A percentile compares a stretch with the other conserved stretches of the same genome.
Conservation (phyloP, 1,140 invertebrate genomes). For the Proales similis region DNA sequence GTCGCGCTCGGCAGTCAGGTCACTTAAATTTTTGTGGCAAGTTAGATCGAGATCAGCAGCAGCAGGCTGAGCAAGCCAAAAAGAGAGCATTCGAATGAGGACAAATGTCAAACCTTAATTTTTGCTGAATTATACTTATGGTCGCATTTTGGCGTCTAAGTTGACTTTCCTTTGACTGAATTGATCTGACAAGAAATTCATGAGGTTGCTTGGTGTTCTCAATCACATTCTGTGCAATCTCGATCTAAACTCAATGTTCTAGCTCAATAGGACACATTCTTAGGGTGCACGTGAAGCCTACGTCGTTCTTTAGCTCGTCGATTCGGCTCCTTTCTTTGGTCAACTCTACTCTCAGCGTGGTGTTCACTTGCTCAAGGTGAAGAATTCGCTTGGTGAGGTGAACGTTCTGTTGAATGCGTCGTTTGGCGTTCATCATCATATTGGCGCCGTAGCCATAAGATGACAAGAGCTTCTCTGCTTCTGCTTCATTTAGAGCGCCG, state of each 20-base stretch:
- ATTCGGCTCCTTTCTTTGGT: constrained; percentile 46
- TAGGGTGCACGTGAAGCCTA: constrained; percentile 30
- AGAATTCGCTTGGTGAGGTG: constrained; percentile 50
- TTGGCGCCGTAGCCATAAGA: constrained; percentile 53
- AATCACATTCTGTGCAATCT: constrained; percentile 46
- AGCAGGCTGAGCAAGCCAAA: neutral
- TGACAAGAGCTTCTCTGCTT: constrained; percentile 50
- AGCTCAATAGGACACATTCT: neutral
- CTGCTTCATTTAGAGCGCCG: constrained; percentile 46
- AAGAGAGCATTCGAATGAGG: neutral
- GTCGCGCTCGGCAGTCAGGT: constrained; percentile 44
- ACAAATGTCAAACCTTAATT: constrained; percentile 39
- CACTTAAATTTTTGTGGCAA: constrained; percentile 39
- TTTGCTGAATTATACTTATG: constrained; percentile 43
- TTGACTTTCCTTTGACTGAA: constrained; percentile 45
- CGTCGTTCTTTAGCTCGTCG: constrained; percentile 46
- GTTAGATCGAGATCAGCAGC: neutral
- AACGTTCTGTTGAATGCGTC: constrained; percentile 52
- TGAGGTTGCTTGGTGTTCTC: constrained; percentile 50
- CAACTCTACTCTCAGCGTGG: constrained; percentile 44
- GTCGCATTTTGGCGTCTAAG: constrained; percentile 45
- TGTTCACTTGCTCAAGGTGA: constrained; percentile 49
- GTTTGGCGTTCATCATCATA: constrained; percentile 49
- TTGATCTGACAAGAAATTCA: constrained; percentile 49
- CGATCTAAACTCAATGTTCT: constrained; percentile 41